Evolutionary conservation across 1,140 invertebrate genomes (phyloP), one percentile per base, ranked within the genome.

Genomic region (Drosophila arawakana): DNA sequence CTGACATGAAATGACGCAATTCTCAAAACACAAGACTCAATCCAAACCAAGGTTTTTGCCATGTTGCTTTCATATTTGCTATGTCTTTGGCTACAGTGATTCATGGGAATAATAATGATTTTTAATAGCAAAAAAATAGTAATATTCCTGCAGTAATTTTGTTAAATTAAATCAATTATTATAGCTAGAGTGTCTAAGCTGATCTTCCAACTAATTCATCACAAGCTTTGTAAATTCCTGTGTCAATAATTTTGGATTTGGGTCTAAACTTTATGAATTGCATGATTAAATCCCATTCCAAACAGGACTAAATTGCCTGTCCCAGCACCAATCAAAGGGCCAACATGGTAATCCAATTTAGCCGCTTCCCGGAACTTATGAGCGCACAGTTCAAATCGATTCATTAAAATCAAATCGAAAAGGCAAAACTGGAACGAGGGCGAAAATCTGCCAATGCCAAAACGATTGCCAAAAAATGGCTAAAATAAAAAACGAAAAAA

Each of bases 261-360:
- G 18, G 15, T 9, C 39, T 11, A 1, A 11, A 2, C 4, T 60
- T 73, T 59, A 60, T 65, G 60, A 72, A 72, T 73, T 60, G 47
- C 61, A 50, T 66, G 41, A 18, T 46, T 15, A 15, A 1, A 46
- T 34, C 25, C 39, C 59, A 61, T 61, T 35, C 44, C 10, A 18
- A 6, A 15, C 43, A 37, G 15, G 25, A 30, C 25, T 30, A 30
- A 30, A 34, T 59, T 46, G 57, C 41, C 41, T 34, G n/a, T 47
- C 7, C 21, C 2, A 35, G 8, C 21, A 7, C 46, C 55, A 50
- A 59, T 59, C 54, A 37, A 25, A 7, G 39, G 59, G 47, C 67
- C 71, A 88, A 86, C 70, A 78, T 82, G 84, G 76, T 89, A 84
- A 88, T 83, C 84, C 84, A 89, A 88, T 89, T 88, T 89, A 58